A percentile compares a stretch with the other conserved stretches of the same genome.
Conservation (phyloP, 1,140 invertebrate species). For the Drosophila tsacasi region DNA sequence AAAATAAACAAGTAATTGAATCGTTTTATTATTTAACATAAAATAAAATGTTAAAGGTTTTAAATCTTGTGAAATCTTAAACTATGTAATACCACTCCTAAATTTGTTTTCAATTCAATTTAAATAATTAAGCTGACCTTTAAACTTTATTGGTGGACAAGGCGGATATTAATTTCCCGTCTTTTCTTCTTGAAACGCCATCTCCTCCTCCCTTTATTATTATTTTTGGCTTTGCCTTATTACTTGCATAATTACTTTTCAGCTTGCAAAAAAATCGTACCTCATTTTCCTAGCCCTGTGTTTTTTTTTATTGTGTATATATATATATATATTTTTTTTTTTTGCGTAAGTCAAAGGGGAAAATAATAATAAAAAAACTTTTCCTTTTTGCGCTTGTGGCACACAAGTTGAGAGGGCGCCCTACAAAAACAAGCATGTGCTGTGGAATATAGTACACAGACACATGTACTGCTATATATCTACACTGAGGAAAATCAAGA, state of each 20-base stretch:
- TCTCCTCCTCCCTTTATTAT: background rate
- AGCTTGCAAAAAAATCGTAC: constrained; percentile 12
- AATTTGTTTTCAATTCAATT: no score
- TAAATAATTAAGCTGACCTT: background rate
- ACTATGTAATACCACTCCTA: background rate
- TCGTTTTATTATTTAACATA: no score
- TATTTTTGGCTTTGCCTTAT: constrained; percentile 35
- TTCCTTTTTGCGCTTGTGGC: constrained; percentile 37
- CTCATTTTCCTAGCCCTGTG: constrained; percentile 20
- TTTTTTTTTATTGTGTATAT: background rate
- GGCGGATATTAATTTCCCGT: background rate
- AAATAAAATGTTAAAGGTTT: no score
- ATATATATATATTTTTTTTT: constrained; percentile 9
- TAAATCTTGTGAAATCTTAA: background rate
- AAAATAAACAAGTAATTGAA: background rate
- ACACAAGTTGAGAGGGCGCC: constrained; percentile 45
- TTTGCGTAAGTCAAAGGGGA: constrained; percentile 23
- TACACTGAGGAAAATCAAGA: background rate
- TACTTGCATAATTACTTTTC: constrained; percentile 55
- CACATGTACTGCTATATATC: constrained; percentile 11
- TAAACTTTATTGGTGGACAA: background rate
- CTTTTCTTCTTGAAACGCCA: constrained; percentile 12
- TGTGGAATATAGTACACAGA: constrained; percentile 32
- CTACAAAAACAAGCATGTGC: constrained; percentile 47
- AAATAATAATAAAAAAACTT: constrained; percentile 53